A percentile compares a stretch with the other conserved stretches of the same genome.
Conservation (phyloP, 2,888 invertebrate species). For the Brachypalpus laphriformis region DNA sequence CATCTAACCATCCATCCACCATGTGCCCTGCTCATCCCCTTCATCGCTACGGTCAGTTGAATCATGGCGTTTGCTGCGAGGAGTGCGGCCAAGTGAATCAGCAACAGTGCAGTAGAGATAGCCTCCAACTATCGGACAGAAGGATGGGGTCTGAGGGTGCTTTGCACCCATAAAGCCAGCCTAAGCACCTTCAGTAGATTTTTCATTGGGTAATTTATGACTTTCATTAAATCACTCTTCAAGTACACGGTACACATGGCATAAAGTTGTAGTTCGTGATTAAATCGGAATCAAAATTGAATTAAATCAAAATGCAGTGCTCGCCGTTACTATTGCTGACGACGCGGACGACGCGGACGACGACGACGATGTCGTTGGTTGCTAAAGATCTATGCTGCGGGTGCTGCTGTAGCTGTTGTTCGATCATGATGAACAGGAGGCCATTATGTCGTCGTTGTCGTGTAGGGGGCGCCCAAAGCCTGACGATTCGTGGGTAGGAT, state of each 20-base stretch:
- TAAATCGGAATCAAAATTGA: conserved; percentile 72
- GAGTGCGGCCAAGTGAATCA: conserved; percentile 67
- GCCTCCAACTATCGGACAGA: conserved; percentile 15
- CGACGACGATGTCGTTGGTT: conserved; percentile 28
- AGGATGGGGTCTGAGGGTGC: conserved; percentile 2
- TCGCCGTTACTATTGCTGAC: conserved; percentile 12
- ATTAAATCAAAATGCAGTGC: conserved; percentile 71
- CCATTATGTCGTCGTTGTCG: conserved; percentile 63
- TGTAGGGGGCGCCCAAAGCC: conserved; percentile 65
- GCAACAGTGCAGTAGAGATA: conserved; percentile 22
- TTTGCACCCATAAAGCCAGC: conserved; percentile 53
- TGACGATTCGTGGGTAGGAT: conserved; percentile 60
- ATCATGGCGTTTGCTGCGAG: conserved; percentile 44
- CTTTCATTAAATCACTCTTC: conserved; percentile 72
- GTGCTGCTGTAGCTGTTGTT: conserved; percentile 44
- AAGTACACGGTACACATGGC: conserved; percentile 72
- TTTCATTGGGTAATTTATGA: conserved; percentile 69
- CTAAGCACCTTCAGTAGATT: conserved; percentile 29
- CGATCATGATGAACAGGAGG: conserved; percentile 66
- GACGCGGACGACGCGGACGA: too few species aligned
- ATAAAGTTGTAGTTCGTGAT: conserved; percentile 73
- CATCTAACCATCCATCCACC: background rate
- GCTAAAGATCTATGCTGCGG: background rate
- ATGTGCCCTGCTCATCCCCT: background rate
- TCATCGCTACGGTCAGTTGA: conserved; percentile 60